Conservation (phyloP, 2,888 invertebrate species). For the Poecilus cupreus region DNA sequence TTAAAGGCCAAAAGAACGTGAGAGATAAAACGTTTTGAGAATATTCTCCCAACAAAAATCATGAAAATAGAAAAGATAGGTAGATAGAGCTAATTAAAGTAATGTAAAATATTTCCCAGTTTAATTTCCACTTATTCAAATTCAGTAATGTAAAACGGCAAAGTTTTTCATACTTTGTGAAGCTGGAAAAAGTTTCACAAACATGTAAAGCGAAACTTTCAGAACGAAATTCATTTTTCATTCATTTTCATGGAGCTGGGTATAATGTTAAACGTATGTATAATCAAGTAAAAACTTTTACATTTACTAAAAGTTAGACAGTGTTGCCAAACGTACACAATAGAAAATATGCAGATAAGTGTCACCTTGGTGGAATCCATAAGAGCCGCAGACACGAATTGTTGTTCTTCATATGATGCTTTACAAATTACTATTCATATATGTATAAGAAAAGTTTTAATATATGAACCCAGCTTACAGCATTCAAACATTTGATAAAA, state of each 20-base stretch:
- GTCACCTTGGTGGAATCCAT: constrained; percentile 13
- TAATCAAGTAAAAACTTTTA: constrained; percentile 51
- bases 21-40: too few relatives aligned
- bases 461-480: constrained; percentile 29
- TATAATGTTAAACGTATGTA: constrained; percentile 51
- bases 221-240: constrained; percentile 41
- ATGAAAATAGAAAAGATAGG: background rate
- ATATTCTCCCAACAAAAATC: background rate
- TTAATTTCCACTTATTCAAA: constrained; percentile 39
- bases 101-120: constrained; percentile 25
- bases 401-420: constrained; percentile 25
- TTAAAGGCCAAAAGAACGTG: too few relatives aligned
- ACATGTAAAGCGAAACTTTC: constrained; percentile 39
- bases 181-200: constrained; percentile 26
- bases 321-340: constrained; percentile 16
- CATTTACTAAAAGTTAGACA: constrained; percentile 43
- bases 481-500: constrained; percentile 55
- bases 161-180: constrained; percentile 17
- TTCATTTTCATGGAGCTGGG: constrained; percentile 21
- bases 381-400: background rate
- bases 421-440: constrained; percentile 56
- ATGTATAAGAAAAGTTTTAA: constrained; percentile 58
- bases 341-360: constrained; percentile 49
- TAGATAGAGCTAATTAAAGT: constrained; percentile 24
- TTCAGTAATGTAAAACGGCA: constrained; percentile 12